Evolutionary conservation across 1,140 invertebrate genomes (phyloP).

Genomic region (Aleiodes sp.): DNA sequence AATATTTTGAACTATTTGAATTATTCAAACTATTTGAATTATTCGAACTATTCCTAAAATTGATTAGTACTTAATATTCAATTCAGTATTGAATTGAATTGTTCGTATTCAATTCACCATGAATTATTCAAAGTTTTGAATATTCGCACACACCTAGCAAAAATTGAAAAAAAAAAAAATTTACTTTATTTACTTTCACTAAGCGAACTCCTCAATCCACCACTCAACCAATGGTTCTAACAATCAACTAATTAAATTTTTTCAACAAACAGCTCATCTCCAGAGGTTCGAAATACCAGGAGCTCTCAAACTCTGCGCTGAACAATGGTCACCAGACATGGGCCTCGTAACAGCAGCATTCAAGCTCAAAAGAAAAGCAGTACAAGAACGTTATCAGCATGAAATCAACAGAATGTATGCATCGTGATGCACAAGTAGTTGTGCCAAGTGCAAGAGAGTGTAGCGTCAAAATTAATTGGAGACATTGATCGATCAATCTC

Average conservation of each 20-base stretch:
- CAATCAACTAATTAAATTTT: slow-evolving; percentile 32
- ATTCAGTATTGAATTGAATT: too few species aligned
- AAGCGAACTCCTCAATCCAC: too few species aligned
- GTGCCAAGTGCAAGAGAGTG: slow-evolving; percentile 20
- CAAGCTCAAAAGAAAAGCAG: slow-evolving; percentile 95
- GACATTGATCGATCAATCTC: neutral
- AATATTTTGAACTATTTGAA: too few species aligned
- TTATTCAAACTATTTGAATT: too few species aligned
- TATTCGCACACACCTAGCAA: too few species aligned
- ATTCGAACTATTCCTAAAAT: too few species aligned
- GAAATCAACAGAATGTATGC: slow-evolving; percentile 94
- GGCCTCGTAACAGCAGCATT: slow-evolving; percentile 97
- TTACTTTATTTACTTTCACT: too few species aligned
- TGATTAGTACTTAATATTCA: too few species aligned
- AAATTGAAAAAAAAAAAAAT: too few species aligned
- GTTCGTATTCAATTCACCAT: too few species aligned
- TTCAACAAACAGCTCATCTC: slow-evolving; percentile 77
- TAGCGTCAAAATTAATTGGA: neutral
- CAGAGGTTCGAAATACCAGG: slow-evolving; percentile 93
- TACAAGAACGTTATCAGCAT: slow-evolving; percentile 89
- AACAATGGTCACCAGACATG: slow-evolving; percentile 96
- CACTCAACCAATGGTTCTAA: too few species aligned
- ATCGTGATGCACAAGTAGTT: slow-evolving; percentile 72
- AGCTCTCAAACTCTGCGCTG: slow-evolving; percentile 87
- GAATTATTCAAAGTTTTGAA: too few species aligned